These are phyloP conservation scores for Anneissia japonica DNA, from an alignment of 35 echinoderm and acorn worm species.

Conservation along the genomic window DNA sequence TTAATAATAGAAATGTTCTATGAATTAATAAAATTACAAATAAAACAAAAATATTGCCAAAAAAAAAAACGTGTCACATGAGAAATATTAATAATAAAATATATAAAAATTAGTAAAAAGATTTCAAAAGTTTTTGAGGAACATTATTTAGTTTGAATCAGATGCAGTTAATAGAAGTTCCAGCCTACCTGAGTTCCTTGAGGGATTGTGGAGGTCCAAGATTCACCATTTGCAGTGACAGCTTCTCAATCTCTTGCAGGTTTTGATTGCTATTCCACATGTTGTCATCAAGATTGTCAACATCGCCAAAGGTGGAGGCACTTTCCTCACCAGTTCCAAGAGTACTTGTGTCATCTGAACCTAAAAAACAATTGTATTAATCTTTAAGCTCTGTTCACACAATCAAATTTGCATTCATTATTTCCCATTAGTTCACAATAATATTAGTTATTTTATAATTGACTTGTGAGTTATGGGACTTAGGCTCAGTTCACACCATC, in stretches of 20 bases:
- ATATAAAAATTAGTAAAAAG: background rate
- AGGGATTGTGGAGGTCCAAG: slow-evolving; percentile 87
- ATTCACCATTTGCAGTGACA: slow-evolving; percentile 50
- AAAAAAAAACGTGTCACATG: background rate
- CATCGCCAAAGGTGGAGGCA: slow-evolving; percentile 74
- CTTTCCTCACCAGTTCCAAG: slow-evolving; percentile 76
- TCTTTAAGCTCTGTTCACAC: too few relatives aligned
- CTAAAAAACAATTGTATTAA: slow-evolving; percentile 14
- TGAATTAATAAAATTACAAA: too few relatives aligned
- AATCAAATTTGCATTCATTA: too few relatives aligned
- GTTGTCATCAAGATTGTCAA: slow-evolving; percentile 66
- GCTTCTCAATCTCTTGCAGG: slow-evolving; percentile 71
- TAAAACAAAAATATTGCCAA: background rate
- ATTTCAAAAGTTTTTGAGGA: background rate
- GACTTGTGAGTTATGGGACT: too few relatives aligned
- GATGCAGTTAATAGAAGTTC: background rate
- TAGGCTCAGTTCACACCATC: too few relatives aligned
- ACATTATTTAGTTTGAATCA: background rate
- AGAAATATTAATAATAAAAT: background rate
- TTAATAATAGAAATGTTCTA: too few relatives aligned
- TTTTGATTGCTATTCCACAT: slow-evolving; percentile 71
- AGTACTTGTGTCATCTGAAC: slow-evolving; percentile 78
- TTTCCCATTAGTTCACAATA: too few relatives aligned
- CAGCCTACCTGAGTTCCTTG: slow-evolving; percentile 80
- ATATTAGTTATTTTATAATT: too few relatives aligned